These are phyloP conservation scores for Adelphocoris suturalis DNA, from an alignment of 2,888 invertebrate species.

Conservation along the genomic window DNA sequence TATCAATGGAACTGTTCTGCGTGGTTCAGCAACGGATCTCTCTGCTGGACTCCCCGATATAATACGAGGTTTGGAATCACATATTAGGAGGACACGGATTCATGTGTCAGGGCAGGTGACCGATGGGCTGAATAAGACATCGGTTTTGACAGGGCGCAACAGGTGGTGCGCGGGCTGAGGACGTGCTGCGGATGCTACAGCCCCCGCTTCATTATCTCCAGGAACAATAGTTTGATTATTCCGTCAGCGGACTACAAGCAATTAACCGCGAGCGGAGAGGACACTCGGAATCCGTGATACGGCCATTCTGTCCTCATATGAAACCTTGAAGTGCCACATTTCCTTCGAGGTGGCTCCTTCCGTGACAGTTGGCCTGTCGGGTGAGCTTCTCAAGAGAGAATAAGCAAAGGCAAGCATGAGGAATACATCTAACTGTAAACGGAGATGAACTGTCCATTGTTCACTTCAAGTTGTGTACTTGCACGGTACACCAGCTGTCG, in stretches of 20 bases:
- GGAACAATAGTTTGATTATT: constrained; percentile 60
- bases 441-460: background rate
- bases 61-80: too few relatives aligned
- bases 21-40: too few relatives aligned
- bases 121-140: constrained; percentile 4
- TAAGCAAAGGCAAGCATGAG: background rate
- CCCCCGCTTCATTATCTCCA: constrained; percentile 48
- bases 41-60: too few relatives aligned
- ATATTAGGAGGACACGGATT: background rate
- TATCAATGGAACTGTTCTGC: too few relatives aligned
- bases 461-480: too few relatives aligned
- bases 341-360: background rate
- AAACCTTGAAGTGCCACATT: constrained; percentile 11
- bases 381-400: background rate
- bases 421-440: background rate
- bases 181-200: constrained; percentile 4
- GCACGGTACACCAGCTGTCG: too few relatives aligned
- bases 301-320: background rate
- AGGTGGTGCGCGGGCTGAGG: constrained; percentile 39
- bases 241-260: constrained; percentile 46
- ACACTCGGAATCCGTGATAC: constrained; percentile 18
- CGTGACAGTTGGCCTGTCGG: background rate
- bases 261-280: background rate
- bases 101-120: background rate
- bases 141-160: constrained; percentile 22